phyloP scores from a whole-genome alignment of 2,797 vertebrate species.

The Podarcis lilfordi region DNA sequence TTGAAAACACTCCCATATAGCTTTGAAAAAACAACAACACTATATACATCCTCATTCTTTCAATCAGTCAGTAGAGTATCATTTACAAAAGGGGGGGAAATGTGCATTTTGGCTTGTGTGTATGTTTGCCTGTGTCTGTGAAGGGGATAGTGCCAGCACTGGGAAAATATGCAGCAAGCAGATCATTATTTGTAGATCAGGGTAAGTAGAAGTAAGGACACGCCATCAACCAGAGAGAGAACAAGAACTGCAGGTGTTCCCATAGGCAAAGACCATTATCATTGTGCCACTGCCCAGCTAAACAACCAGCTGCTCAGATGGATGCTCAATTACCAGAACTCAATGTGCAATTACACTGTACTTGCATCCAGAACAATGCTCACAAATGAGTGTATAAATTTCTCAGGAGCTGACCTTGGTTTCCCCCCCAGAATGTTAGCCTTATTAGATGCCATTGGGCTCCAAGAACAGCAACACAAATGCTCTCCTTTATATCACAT shows the following conservation, averaged over 20 bases:
- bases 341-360: neutral
- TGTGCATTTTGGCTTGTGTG: neutral
- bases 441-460: neutral
- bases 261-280: constrained; percentile 5
- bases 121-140: neutral
- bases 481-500: neutral
- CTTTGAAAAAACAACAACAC: neutral
- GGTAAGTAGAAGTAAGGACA: neutral
- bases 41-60: neutral
- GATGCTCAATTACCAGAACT: constrained; percentile 22
- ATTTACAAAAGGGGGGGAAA: neutral
- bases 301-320: neutral
- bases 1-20: neutral
- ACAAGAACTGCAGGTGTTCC: constrained; percentile 15
- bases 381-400: neutral
- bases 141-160: neutral
- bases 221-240: constrained; percentile 4
- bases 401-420: constrained; percentile 3
- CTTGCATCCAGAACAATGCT: neutral
- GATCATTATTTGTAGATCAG: neutral
- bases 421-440: rapidly evolving
- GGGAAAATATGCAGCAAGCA: neutral
- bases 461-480: neutral
- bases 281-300: neutral
- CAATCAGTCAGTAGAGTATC: neutral